These are phyloP conservation scores for Elgonia sp. DNA, from an alignment of 2,888 invertebrate genomes.

Conservation along the genomic window DNA sequence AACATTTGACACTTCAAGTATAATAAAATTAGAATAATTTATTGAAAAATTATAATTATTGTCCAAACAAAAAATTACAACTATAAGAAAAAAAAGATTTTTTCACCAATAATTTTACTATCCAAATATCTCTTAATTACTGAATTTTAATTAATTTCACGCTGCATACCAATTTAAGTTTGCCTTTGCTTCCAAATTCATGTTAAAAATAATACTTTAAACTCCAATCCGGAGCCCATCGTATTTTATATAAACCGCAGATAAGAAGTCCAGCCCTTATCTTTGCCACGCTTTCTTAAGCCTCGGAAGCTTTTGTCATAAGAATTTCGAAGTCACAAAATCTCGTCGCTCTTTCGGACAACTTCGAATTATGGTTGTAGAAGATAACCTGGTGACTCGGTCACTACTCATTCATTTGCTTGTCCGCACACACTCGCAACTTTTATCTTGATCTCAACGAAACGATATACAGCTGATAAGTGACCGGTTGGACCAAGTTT, in stretches of 20 bases:
- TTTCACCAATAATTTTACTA: too few relatives aligned
- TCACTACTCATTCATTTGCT: conserved; percentile 46
- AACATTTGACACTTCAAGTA: too few relatives aligned
- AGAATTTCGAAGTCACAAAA: conserved; percentile 56
- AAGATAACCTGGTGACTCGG: conserved; percentile 67
- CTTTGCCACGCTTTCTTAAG: conserved; percentile 51
- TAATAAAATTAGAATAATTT: too few relatives aligned
- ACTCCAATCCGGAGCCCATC: not conserved
- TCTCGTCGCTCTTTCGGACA: conserved; percentile 37
- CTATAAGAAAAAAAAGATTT: too few relatives aligned
- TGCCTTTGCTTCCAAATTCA: not conserved
- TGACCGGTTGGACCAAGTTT: conserved; percentile 54
- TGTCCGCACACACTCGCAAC: conserved; percentile 35
- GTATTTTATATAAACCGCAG: conserved; percentile 45
- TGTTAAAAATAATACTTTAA: conserved; percentile 21
- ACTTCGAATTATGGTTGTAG: conserved; percentile 44
- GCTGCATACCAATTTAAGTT: not conserved
- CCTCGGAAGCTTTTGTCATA: conserved; percentile 57
- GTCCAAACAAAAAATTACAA: too few relatives aligned
- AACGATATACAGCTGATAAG: conserved; percentile 55
- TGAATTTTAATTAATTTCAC: not conserved
- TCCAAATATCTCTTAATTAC: not conserved
- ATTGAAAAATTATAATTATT: too few relatives aligned
- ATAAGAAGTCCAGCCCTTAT: conserved; percentile 48
- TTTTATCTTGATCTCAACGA: conserved; percentile 64